Base-by-base conservation (phyloP, 2,113 vertebrate species). In the Muntiacus muntjak region DNA sequence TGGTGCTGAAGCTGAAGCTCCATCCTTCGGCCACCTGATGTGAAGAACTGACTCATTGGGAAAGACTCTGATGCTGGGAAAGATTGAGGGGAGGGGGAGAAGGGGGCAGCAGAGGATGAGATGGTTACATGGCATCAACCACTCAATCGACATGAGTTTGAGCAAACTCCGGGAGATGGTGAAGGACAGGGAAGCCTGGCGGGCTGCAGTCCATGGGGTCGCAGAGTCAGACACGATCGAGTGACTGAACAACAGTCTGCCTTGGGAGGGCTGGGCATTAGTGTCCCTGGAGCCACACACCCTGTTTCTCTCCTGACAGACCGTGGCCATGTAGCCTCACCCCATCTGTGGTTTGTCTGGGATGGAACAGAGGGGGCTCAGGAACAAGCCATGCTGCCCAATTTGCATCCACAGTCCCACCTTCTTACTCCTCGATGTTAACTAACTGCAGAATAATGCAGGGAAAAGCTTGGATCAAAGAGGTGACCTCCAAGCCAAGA, bases 261-360 rank as follows among this genome's bases (percentile, higher is more conserved):
- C 17, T 1, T 6, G 45, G 84, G 54, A 47, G 15, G 21, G 25
- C 28, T 5, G 3, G 6, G 26, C 26, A 1, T 23, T 7, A 4
- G 17, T 0, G 6, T 19, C 10, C 47, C 33, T 5, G 5, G 50
- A 40, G 15, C 12, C 47, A n/a, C 15, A 11, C 9, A 9, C 4
- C 19, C 14, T 14, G 47, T 62, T 15, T 67, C 21, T 47, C 25
- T 79, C 43, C 28, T 17, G 52, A 21, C 3, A 33, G 45, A 4
- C n/a, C 2, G 0, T 9, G 1, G 36, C 23, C 12, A 1, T 1
- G 26, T 2, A 3, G 15, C 3, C 1, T 30, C 45, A 40, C 21
- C 10, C 2, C 0, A n/a, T 33, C 3, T 5, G 40, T 3, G 15
- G 3, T 76, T 17, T 40, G 47, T 26, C 4, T 25, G 81, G 21